Base-by-base conservation (phyloP, 2,797 vertebrate species). In the Lerista edwardsae region DNA sequence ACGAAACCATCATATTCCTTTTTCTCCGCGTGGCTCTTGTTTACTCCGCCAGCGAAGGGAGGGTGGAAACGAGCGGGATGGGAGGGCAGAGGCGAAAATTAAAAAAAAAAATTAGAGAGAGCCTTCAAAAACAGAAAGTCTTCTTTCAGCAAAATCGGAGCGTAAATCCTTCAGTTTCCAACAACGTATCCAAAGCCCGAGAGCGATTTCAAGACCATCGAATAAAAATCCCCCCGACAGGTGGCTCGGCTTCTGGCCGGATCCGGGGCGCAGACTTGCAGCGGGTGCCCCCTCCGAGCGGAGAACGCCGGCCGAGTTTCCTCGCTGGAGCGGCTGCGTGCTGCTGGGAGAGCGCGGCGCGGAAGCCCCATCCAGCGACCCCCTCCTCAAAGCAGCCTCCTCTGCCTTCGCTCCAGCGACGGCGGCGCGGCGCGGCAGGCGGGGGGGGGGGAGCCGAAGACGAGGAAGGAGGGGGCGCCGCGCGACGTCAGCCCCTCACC, bases 1-100 rank as follows among this genome's bases (percentile, higher is more conserved):
- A 98, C 95, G 97, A 97, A 95, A 96, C 97, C 95, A 96, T 98
- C 98, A 98, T 99, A 96, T 97, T 98, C 97, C 97, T 94, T 94
- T 75, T 90, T 86, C 89, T 65, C 84, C 92, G 92, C 87, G 74
- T 92, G 91, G 91, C 90, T 77, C 75, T 83, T 92, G 68, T 25
- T 82, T 41, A 80, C 3, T 75, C 85, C 87, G 59, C 82, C 88
- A 86, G 83, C 84, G n/a, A 61, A 86, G 62, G 80, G 79, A 82
- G 44, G 39, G 10, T 29, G 19, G 90, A 85, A 83, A 84, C 39
- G 61, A 47, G 4, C 75, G 87, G 88, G 79, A 65, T 82, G 64
- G 82, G 36, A 83, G 83, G n/a, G n/a, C 7, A 41, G 14, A 2
- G 21, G 17, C 8, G 15, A 8, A 25, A 19, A 23, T 39, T 80